Conservation (phyloP, 2,797 vertebrate genomes). For the Sebastes miniatus region DNA sequence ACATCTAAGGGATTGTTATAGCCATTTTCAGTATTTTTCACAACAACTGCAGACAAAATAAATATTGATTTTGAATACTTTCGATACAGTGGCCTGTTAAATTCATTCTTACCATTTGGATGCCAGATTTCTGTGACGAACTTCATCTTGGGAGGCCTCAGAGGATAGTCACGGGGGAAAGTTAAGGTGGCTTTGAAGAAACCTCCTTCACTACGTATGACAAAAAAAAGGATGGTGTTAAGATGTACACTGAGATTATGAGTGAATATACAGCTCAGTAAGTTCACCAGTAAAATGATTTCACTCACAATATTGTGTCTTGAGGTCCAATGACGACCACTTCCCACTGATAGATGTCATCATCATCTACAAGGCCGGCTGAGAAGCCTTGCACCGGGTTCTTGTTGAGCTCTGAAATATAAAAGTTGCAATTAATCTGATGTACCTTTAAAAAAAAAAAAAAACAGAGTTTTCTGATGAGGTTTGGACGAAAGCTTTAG, state of each 20-base stretch:
- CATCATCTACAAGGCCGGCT: conserved; percentile 81
- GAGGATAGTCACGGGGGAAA: conserved; percentile 81
- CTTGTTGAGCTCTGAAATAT: conserved; percentile 79
- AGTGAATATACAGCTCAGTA: neutral
- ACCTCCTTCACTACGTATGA: conserved; percentile 76
- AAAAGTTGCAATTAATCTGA: neutral
- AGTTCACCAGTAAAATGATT: too few species aligned
- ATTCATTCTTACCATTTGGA: conserved; percentile 74
- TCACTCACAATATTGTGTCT: conserved; percentile 82
- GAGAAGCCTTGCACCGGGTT: conserved; percentile 86
- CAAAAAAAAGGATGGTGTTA: neutral
- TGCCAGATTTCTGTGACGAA: conserved; percentile 85
- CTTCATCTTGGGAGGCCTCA: conserved; percentile 83
- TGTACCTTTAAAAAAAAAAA: neutral
- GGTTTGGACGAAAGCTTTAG: too few species aligned
- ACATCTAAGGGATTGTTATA: neutral
- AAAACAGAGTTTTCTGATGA: too few species aligned
- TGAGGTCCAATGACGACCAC: conserved; percentile 85
- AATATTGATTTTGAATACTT: neutral
- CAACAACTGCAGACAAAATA: neutral
- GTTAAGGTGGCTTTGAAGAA: conserved; percentile 83
- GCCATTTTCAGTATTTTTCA: neutral
- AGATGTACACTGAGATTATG: neutral
- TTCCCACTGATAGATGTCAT: conserved; percentile 85
- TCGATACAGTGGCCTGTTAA: neutral